Evolutionary conservation across 2,888 invertebrate genomes (phyloP).

Genomic region (Strigamia maritima): DNA sequence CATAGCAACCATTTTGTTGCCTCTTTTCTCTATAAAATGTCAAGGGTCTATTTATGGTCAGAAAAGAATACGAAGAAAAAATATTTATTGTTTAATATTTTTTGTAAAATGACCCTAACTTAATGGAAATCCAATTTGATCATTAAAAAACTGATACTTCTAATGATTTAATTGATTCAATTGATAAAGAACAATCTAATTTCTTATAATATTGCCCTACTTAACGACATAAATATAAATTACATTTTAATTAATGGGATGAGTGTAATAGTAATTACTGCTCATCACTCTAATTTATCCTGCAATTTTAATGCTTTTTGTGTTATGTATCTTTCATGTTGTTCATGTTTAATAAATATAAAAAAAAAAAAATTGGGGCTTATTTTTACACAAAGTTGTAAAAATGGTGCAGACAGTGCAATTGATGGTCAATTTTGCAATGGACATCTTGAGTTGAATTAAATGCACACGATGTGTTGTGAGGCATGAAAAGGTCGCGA

Average conservation of each 20-base stretch:
- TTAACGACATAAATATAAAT: background rate
- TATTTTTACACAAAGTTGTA: background rate
- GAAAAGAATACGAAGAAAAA: background rate
- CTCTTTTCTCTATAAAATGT: background rate
- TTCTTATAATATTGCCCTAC: background rate
- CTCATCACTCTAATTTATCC: background rate
- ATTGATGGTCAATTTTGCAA: background rate
- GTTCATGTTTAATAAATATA: background rate
- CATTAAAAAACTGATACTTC: background rate
- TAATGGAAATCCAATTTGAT: background rate
- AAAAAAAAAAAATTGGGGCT: background rate
- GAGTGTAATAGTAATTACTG: background rate
- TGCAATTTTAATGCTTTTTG: background rate
- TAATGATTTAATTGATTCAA: background rate
- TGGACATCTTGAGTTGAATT: background rate
- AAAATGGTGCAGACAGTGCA: too few relatives aligned
- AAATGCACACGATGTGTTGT: background rate
- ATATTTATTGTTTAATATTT: background rate
- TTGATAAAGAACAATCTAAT: background rate
- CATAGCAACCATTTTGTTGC: constrained; percentile 11
- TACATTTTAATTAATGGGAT: background rate
- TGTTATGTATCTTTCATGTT: too few relatives aligned
- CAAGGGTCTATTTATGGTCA: background rate
- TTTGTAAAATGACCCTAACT: too few relatives aligned
- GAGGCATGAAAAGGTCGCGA: background rate